A percentile compares a stretch with the other conserved stretches of the same genome.
Evolutionary conservation across 1,140 invertebrate genomes (phyloP).

Genomic region (Stegodyphus mimosarum): DNA sequence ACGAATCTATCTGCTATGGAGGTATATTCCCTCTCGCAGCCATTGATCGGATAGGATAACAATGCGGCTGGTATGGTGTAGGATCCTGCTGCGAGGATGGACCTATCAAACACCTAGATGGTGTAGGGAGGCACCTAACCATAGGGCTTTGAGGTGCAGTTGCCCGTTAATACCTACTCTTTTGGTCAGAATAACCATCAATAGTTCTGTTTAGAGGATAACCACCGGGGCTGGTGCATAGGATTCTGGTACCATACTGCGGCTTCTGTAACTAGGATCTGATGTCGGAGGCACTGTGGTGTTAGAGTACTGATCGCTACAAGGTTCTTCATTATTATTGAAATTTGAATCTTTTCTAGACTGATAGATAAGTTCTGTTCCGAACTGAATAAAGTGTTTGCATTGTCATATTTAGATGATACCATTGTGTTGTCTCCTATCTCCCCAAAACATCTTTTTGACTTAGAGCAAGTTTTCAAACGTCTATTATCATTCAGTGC

Average conservation of each 20-base stretch:
- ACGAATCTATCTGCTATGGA: constrained; percentile 36
- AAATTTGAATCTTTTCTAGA: no score
- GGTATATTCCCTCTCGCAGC: constrained; percentile 24
- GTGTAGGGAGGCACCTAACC: constrained; percentile 28
- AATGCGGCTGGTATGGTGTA: constrained; percentile 41
- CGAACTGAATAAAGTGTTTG: no score
- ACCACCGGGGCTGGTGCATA: constrained; percentile 56
- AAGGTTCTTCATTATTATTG: no score
- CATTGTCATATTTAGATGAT: no score
- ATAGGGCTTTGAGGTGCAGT: constrained; percentile 42
- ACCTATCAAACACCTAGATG: constrained; percentile 25
- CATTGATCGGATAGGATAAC: constrained; percentile 38
- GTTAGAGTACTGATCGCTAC: constrained; percentile 51
- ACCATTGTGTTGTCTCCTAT: no score
- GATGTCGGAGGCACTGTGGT: constrained; percentile 48
- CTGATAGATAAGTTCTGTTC: no score
- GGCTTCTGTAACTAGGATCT: constrained; percentile 22
- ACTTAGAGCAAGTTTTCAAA: no score
- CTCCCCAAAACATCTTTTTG: no score
- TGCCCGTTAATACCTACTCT: constrained; percentile 23
- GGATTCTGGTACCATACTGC: constrained; percentile 51
- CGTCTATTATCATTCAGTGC: no score
- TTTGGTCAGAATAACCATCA: constrained; percentile 48
- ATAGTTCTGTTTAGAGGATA: constrained; percentile 58
- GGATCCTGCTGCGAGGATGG: constrained; percentile 32